Conservation (phyloP, 2,797 vertebrate species). For the Numenius phaeopus region DNA sequence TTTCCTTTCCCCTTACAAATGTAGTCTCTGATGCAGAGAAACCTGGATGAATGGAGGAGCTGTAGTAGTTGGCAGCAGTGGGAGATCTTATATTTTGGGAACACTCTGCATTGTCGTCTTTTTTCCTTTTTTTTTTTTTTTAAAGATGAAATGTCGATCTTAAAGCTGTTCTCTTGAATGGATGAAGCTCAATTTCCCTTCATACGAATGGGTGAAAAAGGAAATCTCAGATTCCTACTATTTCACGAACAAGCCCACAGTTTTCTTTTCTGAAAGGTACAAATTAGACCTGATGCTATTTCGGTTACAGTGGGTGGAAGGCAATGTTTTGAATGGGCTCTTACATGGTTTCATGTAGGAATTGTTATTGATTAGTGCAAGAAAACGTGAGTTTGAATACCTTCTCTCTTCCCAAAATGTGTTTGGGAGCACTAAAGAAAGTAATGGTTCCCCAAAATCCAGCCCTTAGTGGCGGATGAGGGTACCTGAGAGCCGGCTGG, state of each 20-base stretch:
- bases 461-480: neutral
- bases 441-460: neutral
- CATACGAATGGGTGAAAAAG: neutral
- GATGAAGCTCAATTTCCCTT: neutral
- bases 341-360: accelerated
- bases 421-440: neutral
- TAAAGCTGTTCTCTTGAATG: neutral
- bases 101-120: neutral
- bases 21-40: neutral
- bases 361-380: neutral
- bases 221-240: neutral
- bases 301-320: neutral
- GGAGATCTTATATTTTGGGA: neutral
- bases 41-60: neutral
- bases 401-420: neutral
- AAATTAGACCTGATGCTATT: neutral
- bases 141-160: neutral
- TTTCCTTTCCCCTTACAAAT: neutral
- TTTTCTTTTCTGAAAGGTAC: neutral
- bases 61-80: neutral
- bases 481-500: neutral
- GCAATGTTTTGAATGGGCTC: neutral
- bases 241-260: neutral
- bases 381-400: neutral
- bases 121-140: neutral